These are phyloP conservation scores for Astyanax mexicanus DNA, from an alignment of 2,797 vertebrate species.

Conservation along the genomic window DNA sequence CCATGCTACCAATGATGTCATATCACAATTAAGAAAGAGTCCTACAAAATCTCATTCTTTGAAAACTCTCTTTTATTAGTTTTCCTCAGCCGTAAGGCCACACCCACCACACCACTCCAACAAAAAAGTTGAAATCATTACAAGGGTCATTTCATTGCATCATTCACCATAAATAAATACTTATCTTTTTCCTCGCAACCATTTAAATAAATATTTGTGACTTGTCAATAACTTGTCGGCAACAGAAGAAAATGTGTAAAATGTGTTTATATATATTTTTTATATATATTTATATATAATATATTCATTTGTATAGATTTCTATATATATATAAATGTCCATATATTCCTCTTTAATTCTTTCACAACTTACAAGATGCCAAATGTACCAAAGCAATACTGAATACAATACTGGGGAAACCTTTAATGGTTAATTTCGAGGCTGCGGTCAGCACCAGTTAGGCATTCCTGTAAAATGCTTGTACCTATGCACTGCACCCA, in stretches of 20 bases:
- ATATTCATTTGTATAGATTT: constrained; percentile 62
- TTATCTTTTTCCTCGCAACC: constrained; percentile 69
- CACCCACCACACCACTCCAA: constrained; percentile 72
- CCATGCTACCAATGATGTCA: no score
- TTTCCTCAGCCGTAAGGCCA: constrained; percentile 73
- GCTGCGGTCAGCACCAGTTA: constrained; percentile 65
- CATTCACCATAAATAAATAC: constrained; percentile 75
- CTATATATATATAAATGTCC: constrained; percentile 58
- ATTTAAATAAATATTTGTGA: constrained; percentile 80
- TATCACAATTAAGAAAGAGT: constrained; percentile 3
- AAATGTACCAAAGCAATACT: constrained; percentile 78
- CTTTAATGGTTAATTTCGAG: constrained; percentile 70
- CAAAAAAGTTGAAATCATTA: constrained; percentile 69
- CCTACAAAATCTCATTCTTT: constrained; percentile 55
- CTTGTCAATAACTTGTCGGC: constrained; percentile 65
- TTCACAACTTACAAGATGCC: constrained; percentile 80
- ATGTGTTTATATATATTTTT: constrained; percentile 63
- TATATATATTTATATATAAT: constrained; percentile 63
- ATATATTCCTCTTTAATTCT: constrained; percentile 79
- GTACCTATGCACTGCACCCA: constrained; percentile 75
- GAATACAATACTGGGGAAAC: constrained; percentile 67
- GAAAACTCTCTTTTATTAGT: constrained; percentile 80
- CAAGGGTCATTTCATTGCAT: constrained; percentile 65
- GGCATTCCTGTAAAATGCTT: constrained; percentile 60
- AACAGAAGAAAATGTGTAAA: constrained; percentile 64